Evolutionary conservation across 2,113 vertebrate genomes (phyloP).

Genomic region (Pogonocichla stellata): DNA sequence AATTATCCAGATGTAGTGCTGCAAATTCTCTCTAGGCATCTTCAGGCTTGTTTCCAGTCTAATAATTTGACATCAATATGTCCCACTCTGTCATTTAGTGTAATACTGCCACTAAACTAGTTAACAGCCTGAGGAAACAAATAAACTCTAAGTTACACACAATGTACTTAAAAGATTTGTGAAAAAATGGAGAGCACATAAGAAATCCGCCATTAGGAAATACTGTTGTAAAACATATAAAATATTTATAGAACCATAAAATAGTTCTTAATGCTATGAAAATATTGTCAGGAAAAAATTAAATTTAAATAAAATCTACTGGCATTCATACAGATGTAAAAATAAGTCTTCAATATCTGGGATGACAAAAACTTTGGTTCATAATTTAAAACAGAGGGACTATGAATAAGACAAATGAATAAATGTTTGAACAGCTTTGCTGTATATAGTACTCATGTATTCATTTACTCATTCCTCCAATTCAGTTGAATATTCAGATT

Average conservation of each 20-base stretch:
- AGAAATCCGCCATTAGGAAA: background rate
- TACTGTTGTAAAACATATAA: background rate
- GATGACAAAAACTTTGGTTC: background rate
- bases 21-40: background rate
- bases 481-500: background rate
- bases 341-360: background rate
- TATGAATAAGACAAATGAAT: background rate
- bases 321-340: background rate
- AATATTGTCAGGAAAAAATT: background rate
- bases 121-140: background rate
- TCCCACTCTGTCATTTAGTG: background rate
- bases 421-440: background rate
- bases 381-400: background rate
- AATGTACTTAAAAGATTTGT: background rate
- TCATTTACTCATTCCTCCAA: background rate
- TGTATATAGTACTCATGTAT: background rate
- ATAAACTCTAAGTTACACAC: background rate
- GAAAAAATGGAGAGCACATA: background rate
- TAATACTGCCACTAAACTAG: background rate
- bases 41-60: conserved; percentile 37
- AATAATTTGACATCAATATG: background rate
- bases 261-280: background rate
- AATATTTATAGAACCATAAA: background rate
- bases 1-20: background rate
- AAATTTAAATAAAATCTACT: background rate